Percentiles rank a stretch among this genome's conserved stretches.
These are phyloP conservation scores for Babyrousa celebensis DNA, from an alignment of 2,797 vertebrate genomes.

Conservation along the genomic window DNA sequence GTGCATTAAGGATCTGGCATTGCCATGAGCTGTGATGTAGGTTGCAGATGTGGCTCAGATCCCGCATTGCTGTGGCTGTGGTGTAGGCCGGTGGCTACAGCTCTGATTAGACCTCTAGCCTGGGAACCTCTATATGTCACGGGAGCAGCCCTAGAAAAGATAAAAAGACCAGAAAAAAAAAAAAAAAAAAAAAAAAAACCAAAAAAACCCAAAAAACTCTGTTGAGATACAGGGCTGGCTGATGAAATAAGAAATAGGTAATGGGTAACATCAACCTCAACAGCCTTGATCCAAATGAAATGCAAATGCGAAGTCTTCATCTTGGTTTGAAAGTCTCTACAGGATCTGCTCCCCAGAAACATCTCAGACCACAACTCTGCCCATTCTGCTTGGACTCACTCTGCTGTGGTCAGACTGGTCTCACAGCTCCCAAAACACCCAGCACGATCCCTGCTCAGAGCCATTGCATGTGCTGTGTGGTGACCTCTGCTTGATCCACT, in stretches of 20 bases:
- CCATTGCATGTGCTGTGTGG: neutral
- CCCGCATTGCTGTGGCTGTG: no score
- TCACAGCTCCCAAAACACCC: neutral
- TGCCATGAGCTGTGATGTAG: no score
- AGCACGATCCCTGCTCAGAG: neutral
- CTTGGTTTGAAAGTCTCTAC: neutral
- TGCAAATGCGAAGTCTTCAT: neutral
- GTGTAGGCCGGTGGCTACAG: no score
- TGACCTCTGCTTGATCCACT: neutral
- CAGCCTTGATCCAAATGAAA: neutral
- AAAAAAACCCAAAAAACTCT: no score
- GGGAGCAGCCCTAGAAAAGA: no score
- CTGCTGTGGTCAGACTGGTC: neutral
- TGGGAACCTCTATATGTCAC: no score
- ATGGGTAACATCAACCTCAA: neutral
- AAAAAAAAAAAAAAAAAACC: no score
- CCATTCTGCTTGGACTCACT: no score
- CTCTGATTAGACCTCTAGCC: no score
- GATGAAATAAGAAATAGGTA: neutral
- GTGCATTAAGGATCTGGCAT: no score
- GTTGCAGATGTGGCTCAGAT: no score
- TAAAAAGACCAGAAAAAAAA: no score
- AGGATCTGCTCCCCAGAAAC: neutral
- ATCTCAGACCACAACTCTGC: neutral
- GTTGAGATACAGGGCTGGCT: neutral